phyloP scores from a whole-genome alignment of 37 sponge, comb jelly and placozoan genomes.

The Dysidea cf. avara region DNA sequence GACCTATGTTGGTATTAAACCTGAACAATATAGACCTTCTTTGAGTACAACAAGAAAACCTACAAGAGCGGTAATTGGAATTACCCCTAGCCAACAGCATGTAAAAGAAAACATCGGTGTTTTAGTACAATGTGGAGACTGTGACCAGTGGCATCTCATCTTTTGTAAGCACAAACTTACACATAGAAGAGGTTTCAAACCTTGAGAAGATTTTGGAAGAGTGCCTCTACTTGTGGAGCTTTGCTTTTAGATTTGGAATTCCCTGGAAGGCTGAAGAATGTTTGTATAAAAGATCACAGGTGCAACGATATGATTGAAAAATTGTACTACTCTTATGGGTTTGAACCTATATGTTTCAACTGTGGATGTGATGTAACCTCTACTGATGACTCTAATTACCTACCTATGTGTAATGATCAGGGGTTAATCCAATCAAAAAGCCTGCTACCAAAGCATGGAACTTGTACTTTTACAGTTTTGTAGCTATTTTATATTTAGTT shows the following conservation, averaged over 20 bases:
- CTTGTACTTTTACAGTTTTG: too few relatives aligned
- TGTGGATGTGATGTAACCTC: too few relatives aligned
- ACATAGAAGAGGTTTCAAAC: background rate
- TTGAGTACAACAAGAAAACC: background rate
- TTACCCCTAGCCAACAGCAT: conserved; percentile 34
- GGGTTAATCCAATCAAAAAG: too few relatives aligned
- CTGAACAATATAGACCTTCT: conserved; percentile 33
- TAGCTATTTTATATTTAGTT: too few relatives aligned
- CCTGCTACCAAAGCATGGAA: too few relatives aligned
- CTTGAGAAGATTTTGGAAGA: conserved; percentile 9
- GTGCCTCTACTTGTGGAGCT: conserved; percentile 39
- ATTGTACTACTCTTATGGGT: conserved; percentile 44
- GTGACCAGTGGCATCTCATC: conserved; percentile 29
- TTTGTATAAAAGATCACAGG: conserved; percentile 4
- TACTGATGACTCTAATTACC: too few relatives aligned
- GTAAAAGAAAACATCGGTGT: conserved; percentile 33
- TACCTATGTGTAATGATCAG: too few relatives aligned
- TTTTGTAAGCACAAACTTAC: conserved; percentile 35
- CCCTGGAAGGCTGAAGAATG: background rate
- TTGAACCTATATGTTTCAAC: conserved; percentile 50
- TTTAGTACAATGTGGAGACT: conserved; percentile 45
- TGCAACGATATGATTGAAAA: conserved; percentile 39
- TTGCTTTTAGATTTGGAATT: conserved; percentile 28
- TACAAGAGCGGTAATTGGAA: conserved; percentile 12
- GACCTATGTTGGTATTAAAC: too few relatives aligned